These are phyloP conservation scores for Cromileptes altivelis DNA, from an alignment of 2,113 vertebrate genomes.

Conservation along the genomic window DNA sequence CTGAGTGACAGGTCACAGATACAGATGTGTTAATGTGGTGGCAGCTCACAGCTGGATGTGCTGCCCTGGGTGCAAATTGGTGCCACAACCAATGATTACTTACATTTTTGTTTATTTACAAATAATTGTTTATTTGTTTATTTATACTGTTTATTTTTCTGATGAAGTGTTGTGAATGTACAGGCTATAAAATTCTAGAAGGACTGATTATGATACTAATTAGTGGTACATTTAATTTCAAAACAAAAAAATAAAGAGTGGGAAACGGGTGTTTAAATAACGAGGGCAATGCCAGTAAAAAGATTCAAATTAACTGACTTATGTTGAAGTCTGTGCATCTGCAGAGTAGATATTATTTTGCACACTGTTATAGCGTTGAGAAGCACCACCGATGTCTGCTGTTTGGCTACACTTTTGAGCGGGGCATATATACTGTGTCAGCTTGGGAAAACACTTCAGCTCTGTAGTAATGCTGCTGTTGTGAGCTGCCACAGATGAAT, in stretches of 20 bases:
- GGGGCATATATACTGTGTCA: not conserved
- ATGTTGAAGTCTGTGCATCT: not conserved
- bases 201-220: too few relatives aligned
- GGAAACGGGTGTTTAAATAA: not conserved
- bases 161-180: too few relatives aligned
- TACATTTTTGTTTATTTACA: not conserved
- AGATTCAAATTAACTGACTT: not conserved
- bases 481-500: constrained; percentile 1
- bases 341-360: not conserved
- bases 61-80: not conserved
- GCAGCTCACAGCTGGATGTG: not conserved
- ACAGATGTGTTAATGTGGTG: not conserved
- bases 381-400: not conserved
- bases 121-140: too few relatives aligned
- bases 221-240: too few relatives aligned
- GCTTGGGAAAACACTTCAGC: not conserved
- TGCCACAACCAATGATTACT: not conserved
- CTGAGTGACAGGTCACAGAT: not conserved
- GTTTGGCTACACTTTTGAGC: too few relatives aligned
- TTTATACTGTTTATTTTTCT: too few relatives aligned
- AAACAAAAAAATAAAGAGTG: too few relatives aligned
- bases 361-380: not conserved
- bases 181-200: too few relatives aligned
- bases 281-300: not conserved
- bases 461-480: not conserved